Percentiles rank a stretch among this genome's conserved stretches.
These are phyloP conservation scores for Dascillus cervinus DNA, from an alignment of 2,888 invertebrate genomes.

Conservation along the genomic window DNA sequence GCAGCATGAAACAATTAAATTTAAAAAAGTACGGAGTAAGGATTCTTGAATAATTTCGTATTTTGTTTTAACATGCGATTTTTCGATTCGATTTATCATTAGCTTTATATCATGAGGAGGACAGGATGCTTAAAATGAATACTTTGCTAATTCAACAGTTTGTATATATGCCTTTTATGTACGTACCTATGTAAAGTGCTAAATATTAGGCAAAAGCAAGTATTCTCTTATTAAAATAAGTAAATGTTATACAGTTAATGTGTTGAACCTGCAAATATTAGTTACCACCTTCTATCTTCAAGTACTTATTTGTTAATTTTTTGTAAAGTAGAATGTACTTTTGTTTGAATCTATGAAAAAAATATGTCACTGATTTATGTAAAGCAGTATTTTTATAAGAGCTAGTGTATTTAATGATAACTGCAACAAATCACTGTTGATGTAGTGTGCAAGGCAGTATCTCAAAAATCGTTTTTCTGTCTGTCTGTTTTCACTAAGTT, in stretches of 20 bases:
- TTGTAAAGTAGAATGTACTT: no score
- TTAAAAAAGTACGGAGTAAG: no score
- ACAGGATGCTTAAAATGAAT: slow-evolving; percentile 7
- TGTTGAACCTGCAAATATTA: background rate
- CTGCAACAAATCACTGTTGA: slow-evolving; percentile 21
- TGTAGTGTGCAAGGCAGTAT: slow-evolving; percentile 22
- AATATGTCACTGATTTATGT: slow-evolving; percentile 19
- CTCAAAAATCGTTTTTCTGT: slow-evolving; percentile 12
- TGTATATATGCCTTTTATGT: slow-evolving; percentile 30
- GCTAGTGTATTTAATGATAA: slow-evolving; percentile 21
- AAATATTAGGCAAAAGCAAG: background rate
- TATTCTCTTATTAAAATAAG: background rate
- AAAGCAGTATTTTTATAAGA: slow-evolving; percentile 26
- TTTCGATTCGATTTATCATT: no score
- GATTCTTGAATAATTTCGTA: no score
- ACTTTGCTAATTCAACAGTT: slow-evolving; percentile 16
- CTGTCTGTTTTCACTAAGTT: no score
- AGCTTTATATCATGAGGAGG: no score
- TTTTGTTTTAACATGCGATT: no score
- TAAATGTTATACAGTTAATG: background rate
- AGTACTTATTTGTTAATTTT: no score
- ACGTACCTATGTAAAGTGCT: slow-evolving; percentile 14
- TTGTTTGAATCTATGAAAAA: no score
- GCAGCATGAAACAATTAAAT: no score
- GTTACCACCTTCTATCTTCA: background rate